Conservation (phyloP, 2,797 vertebrate species). For the Saxicola maurus region DNA sequence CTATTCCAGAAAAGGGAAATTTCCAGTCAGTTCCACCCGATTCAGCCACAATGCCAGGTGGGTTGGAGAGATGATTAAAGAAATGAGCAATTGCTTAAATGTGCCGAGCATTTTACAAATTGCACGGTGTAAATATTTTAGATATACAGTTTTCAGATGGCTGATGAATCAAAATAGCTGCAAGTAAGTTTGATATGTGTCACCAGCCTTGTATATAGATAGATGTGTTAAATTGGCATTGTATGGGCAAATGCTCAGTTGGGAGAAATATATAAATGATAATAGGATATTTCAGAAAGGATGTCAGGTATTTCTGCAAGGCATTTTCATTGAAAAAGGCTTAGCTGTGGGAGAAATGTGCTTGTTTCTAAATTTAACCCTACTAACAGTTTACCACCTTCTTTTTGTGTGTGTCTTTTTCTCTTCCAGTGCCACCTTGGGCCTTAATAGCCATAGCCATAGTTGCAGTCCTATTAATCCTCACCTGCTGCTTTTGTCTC, state of each 20-base stretch:
- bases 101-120: background rate
- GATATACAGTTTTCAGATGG: conserved; percentile 45
- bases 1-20: background rate
- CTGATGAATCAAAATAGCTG: conserved; percentile 47
- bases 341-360: background rate
- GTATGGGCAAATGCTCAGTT: background rate
- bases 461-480: conserved; percentile 91
- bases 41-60: conserved; percentile 39
- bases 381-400: conserved; percentile 29
- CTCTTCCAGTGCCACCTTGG: conserved; percentile 93
- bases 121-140: conserved; percentile 20
- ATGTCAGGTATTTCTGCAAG: background rate
- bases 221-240: background rate
- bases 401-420: conserved; percentile 48
- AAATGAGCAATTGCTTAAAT: background rate
- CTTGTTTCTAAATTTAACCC: conserved; percentile 6
- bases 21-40: background rate
- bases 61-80: background rate
- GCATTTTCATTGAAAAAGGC: background rate
- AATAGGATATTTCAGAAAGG: background rate
- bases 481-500: conserved; percentile 98
- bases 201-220: background rate
- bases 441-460: conserved; percentile 98
- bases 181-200: conserved; percentile 30
- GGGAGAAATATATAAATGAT: background rate